Base-by-base conservation (phyloP, 2,797 vertebrate species). In the Arctocebus calabarensis region DNA sequence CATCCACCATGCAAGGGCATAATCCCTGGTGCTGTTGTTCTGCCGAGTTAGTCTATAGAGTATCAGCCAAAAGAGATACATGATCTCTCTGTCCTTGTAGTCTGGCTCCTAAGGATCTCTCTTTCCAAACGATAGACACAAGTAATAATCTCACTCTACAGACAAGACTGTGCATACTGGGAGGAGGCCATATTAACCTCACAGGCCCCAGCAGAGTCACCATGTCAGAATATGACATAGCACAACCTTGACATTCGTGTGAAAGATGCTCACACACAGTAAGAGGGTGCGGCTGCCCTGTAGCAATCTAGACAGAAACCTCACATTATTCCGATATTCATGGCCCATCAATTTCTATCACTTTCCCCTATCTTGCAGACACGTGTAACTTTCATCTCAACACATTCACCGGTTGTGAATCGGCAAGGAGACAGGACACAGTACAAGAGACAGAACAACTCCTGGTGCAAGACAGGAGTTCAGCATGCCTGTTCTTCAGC, bases 371-470 rank as follows among this genome's bases (percentile, higher is more conserved):
- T 19, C 34, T 64, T 62, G 66, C 59, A 29, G 66, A 89, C 37
- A 29, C 61, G 94, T 43, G 11, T 52, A 85, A 85, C 64, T 91
- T 59, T 91, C 45, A 79, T 68, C 55, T 83, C 96, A 91, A 59
- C 62, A 57, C 1, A 52, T 62, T 62, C 13, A 10, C 70, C 55
- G 84, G 29, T 48, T 66, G 1, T 17, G 12, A 3, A 37, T 11
- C 71, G 45, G 68, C 87, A 79, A 45, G n/a, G 3, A 92, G n/a
- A 34, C 25, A 71, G 25, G 27, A 34, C 43, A 77, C 29, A 64
- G 4, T 6, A 52, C 48, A 52, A 52, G 48, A 52, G 48, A 3
- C 3, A 14, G 48, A 52, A 52, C 48, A 52, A 52, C 48, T 52
- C 48, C 48, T 52, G 48, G 34, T 40, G 25, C 29, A 70, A 43